A percentile compares a stretch with the other conserved stretches of the same genome.
Conservation (phyloP, 35 echinoderm and acorn worm species). For the Stichopus chloronotus region DNA sequence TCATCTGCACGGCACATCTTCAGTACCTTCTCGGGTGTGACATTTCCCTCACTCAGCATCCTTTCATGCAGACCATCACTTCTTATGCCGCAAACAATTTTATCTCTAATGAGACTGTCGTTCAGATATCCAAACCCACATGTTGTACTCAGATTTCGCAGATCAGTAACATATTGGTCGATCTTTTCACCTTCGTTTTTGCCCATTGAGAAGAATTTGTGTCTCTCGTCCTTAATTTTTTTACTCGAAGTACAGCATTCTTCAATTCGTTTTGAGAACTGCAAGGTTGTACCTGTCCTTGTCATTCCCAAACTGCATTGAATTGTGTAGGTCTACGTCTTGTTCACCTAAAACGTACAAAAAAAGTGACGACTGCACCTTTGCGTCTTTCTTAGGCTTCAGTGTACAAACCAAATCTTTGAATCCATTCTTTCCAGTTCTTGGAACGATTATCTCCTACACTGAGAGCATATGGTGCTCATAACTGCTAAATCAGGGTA, state of each 20-base stretch:
- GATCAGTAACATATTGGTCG: constrained; percentile 53
- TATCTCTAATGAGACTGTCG: constrained; percentile 22
- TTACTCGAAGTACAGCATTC: constrained; percentile 27
- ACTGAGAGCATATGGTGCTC: not conserved
- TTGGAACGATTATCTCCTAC: constrained; percentile 6
- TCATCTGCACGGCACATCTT: not conserved
- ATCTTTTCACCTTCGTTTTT: constrained; percentile 44
- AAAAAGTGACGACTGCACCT: not conserved
- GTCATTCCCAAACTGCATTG: constrained; percentile 44
- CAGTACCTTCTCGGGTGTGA: constrained; percentile 26
- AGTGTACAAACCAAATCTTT: constrained; percentile 8
- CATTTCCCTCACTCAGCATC: not conserved
- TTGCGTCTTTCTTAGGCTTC: constrained; percentile 23
- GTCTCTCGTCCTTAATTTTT: constrained; percentile 52
- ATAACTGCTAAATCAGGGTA: not conserved
- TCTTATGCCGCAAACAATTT: constrained; percentile 16
- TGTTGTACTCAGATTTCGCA: not conserved
- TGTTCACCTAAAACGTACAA: constrained; percentile 8
- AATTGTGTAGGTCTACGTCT: constrained; percentile 32
- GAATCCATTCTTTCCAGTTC: constrained; percentile 45
- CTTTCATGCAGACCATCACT: not conserved
- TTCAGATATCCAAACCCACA: constrained; percentile 49
- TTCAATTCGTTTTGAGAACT: constrained; percentile 31
- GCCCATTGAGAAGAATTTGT: constrained; percentile 58
- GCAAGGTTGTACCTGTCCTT: not conserved